Conservation (phyloP, 37 sponge, comb jelly and placozoan species). For the Ephydatia muelleri region DNA sequence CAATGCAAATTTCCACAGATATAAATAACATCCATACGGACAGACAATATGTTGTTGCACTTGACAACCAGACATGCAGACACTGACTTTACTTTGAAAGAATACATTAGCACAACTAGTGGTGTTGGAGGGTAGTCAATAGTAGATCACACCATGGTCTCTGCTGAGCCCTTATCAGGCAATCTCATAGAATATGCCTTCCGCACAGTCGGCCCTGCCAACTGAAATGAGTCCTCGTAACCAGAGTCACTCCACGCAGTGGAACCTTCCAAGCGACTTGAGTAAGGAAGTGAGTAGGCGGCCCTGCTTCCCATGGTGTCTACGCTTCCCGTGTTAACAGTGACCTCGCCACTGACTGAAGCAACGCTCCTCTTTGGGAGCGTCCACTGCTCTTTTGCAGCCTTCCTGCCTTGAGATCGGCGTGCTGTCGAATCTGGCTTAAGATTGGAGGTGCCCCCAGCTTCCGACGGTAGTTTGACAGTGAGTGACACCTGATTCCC, state of each 20-base stretch:
- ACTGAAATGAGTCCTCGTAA: background rate
- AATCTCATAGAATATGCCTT: background rate
- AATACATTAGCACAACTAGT: too few relatives aligned
- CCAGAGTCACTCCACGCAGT: background rate
- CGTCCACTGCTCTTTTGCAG: background rate
- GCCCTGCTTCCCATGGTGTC: too few relatives aligned
- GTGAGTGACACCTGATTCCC: background rate
- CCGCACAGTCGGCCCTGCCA: background rate
- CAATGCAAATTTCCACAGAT: too few relatives aligned
- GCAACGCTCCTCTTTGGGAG: background rate
- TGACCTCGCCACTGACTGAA: background rate
- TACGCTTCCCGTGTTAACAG: too few relatives aligned
- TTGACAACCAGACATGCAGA: too few relatives aligned
- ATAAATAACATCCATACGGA: too few relatives aligned
- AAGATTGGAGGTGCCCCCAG: background rate
- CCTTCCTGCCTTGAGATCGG: background rate
- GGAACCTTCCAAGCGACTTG: background rate
- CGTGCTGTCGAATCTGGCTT: background rate
- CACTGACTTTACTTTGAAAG: too few relatives aligned
- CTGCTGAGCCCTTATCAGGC: background rate
- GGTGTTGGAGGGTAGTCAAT: too few relatives aligned
- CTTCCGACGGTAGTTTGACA: background rate
- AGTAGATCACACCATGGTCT: background rate
- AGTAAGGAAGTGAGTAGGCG: background rate
- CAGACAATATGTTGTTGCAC: too few relatives aligned